These are phyloP conservation scores for Acridotheres tristis DNA, from an alignment of 2,797 vertebrate genomes.

Conservation along the genomic window DNA sequence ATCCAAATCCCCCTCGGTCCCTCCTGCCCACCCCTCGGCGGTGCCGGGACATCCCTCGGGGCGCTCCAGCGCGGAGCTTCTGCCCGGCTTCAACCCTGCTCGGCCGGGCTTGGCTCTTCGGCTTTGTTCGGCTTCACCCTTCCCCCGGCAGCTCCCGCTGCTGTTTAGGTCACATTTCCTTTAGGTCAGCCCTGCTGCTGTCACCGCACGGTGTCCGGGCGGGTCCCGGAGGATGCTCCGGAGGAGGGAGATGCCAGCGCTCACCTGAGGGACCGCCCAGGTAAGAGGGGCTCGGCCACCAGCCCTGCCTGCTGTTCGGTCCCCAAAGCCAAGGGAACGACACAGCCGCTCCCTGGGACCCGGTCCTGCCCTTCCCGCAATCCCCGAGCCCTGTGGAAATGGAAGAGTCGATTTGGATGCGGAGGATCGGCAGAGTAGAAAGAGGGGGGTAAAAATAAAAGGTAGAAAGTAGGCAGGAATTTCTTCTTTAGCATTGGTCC, in stretches of 20 bases:
- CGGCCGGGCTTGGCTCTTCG: not conserved
- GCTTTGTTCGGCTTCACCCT: not conserved
- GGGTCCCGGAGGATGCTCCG: not conserved
- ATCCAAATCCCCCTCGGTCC: not conserved
- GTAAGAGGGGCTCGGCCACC: not conserved
- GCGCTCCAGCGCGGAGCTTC: rapidly evolving
- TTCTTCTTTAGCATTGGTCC: not conserved
- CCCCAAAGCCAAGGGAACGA: not conserved
- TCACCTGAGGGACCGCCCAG: not conserved
- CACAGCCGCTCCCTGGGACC: not conserved
- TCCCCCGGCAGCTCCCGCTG: constrained; percentile 25
- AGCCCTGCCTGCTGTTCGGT: not conserved
- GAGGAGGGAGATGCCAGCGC: not conserved
- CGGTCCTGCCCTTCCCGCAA: not conserved
- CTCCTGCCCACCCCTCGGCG: rapidly evolving
- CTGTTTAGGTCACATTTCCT: not conserved
- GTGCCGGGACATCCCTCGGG: not conserved
- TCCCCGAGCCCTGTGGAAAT: not conserved
- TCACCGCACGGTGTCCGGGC: not conserved
- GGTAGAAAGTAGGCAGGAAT: not conserved
- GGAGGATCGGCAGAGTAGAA: not conserved
- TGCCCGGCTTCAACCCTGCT: not conserved
- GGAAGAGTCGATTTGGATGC: not conserved
- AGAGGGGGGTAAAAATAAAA: rapidly evolving
- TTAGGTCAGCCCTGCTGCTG: not conserved